phyloP scores from a whole-genome alignment of 2,888 invertebrate genomes.

The Eristalis intricaria region DNA sequence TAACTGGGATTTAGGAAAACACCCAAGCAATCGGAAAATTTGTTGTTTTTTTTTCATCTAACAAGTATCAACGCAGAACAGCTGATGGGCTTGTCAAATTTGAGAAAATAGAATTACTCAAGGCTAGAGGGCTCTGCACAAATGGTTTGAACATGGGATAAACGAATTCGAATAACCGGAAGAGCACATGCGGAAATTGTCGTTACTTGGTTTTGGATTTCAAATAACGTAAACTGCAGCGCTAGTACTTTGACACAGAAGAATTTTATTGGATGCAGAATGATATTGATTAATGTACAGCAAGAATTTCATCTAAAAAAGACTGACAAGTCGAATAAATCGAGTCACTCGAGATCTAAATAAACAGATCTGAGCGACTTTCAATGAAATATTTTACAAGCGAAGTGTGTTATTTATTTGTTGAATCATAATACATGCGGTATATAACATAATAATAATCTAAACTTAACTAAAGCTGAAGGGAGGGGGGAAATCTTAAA shows the following conservation, averaged over 20 bases:
- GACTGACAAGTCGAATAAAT: too few species aligned
- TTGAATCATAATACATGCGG: too few species aligned
- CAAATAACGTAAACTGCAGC: neutral
- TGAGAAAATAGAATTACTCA: neutral
- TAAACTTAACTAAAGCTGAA: too few species aligned
- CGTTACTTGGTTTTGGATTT: neutral
- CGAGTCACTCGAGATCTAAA: too few species aligned
- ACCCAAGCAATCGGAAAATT: constrained; percentile 16
- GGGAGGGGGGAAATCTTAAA: too few species aligned
- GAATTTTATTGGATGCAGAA: too few species aligned
- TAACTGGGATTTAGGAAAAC: constrained; percentile 21
- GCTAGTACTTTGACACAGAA: neutral
- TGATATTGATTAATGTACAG: too few species aligned
- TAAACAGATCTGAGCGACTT: too few species aligned
- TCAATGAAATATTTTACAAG: too few species aligned
- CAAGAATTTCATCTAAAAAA: too few species aligned
- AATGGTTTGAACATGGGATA: neutral
- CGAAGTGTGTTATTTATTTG: too few species aligned
- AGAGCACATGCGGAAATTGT: neutral
- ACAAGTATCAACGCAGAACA: constrained; percentile 38
- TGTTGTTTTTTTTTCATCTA: constrained; percentile 23
- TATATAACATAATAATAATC: too few species aligned
- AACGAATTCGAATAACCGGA: neutral
- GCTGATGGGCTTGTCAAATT: constrained; percentile 33
- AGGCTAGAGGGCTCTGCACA: neutral